phyloP scores from a whole-genome alignment of 2,113 vertebrate genomes.

The Arvicanthis niloticus region DNA sequence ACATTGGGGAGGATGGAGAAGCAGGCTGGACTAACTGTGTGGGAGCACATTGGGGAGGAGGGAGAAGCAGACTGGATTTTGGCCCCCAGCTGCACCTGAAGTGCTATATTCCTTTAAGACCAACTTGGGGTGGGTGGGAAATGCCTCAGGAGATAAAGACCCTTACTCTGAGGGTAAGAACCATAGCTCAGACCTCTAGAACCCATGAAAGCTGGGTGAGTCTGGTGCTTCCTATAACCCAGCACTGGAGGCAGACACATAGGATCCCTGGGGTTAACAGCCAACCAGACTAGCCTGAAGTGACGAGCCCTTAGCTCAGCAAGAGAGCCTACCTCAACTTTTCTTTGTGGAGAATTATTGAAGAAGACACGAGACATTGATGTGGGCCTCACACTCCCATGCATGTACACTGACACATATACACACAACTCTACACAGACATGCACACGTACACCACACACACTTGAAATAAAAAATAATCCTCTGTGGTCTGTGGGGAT shows the following conservation, averaged over 20 bases:
- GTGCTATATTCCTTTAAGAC: not conserved
- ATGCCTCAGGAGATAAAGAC: not conserved
- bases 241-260: not conserved
- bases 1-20: too few species aligned
- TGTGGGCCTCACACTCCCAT: too few species aligned
- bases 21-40: too few species aligned
- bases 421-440: too few species aligned
- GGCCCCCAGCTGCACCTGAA: not conserved
- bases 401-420: not conserved
- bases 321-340: not conserved
- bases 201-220: not conserved
- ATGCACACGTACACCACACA: not conserved
- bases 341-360: not conserved
- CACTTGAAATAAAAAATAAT: not conserved
- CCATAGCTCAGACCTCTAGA: not conserved
- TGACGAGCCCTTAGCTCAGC: not conserved
- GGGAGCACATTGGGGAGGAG: fast-evolving
- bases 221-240: not conserved
- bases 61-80: too few species aligned
- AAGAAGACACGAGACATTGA: not conserved
- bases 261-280: too few species aligned
- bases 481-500: not conserved
- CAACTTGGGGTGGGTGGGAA: not conserved
- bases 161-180: too few species aligned
- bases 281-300: not conserved